Evolutionary conservation across 2,888 invertebrate genomes (phyloP).

Genomic region (Aproaerema taeniolella): DNA sequence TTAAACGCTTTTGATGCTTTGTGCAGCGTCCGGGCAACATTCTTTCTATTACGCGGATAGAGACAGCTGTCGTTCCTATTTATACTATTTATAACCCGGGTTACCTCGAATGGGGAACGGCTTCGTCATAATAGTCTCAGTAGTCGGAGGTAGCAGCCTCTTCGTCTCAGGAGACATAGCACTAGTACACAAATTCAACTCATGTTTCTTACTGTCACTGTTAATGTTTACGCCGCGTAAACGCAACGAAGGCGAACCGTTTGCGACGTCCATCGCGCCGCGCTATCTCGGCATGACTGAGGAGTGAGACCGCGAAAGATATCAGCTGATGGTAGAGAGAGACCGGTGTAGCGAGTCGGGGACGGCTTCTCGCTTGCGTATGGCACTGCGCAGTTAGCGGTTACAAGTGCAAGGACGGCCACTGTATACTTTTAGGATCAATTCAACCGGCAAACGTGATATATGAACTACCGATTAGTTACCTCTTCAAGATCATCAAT

Average conservation of each 20-base stretch:
- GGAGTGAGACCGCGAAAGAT: constrained; percentile 22
- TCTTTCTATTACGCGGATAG: constrained; percentile 23
- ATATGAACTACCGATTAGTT: constrained; percentile 15
- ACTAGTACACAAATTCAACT: constrained; percentile 81
- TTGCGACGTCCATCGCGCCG: constrained; percentile 57
- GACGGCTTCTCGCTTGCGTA: constrained; percentile 23
- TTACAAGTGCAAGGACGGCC: constrained; percentile 42
- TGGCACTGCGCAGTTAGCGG: constrained; percentile 24
- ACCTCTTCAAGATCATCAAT: too few relatives aligned
- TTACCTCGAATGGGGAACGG: constrained; percentile 91
- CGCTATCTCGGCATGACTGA: constrained; percentile 64
- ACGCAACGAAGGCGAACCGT: constrained; percentile 68
- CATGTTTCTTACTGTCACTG: constrained; percentile 65
- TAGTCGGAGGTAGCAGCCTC: constrained; percentile 84
- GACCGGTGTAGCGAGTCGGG: background rate
- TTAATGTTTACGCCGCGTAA: constrained; percentile 55
- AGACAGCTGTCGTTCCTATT: constrained; percentile 44
- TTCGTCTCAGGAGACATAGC: constrained; percentile 83
- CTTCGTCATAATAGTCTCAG: constrained; percentile 92
- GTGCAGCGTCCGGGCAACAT: constrained; percentile 14
- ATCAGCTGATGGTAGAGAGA: constrained; percentile 39
- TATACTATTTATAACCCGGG: constrained; percentile 39
- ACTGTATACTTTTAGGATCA: too few relatives aligned
- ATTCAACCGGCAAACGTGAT: constrained; percentile 3
- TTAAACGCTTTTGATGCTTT: too few relatives aligned